Evolutionary conservation across 2,113 vertebrate genomes (phyloP).

Genomic region (Nothocercus julius): DNA sequence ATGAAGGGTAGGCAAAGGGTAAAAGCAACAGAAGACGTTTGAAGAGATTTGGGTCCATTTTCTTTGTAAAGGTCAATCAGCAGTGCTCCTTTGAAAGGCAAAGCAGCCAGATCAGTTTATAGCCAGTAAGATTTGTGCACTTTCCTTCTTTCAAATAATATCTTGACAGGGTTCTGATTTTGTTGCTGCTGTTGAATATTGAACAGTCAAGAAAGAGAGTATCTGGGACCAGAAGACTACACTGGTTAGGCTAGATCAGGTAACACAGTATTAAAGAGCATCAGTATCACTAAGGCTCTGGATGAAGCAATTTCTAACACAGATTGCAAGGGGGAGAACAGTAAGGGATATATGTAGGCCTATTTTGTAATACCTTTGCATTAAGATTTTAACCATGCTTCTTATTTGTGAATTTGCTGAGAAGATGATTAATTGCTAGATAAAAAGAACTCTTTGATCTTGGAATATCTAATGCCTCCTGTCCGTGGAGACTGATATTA

Average conservation of each 20-base stretch:
- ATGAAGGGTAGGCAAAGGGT: neutral
- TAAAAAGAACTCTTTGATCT: constrained; percentile 49
- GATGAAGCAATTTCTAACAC: neutral
- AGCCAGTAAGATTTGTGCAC: neutral
- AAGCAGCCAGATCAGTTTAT: neutral
- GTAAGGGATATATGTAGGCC: neutral
- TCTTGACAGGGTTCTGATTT: neutral
- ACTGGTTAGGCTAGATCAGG: neutral
- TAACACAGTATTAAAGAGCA: neutral
- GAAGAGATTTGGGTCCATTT: neutral
- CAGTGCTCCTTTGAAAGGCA: neutral
- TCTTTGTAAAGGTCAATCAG: neutral
- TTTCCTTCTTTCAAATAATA: neutral
- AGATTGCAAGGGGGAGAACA: neutral
- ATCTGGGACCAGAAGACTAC: neutral
- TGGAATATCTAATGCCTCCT: neutral
- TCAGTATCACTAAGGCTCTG: neutral
- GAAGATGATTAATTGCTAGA: constrained; percentile 53
- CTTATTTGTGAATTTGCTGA: constrained; percentile 18
- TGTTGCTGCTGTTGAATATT: neutral
- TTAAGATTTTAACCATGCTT: constrained; percentile 34
- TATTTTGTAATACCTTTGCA: neutral
- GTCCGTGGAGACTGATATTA: neutral
- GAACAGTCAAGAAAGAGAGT: neutral
- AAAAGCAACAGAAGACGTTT: neutral